phyloP scores from a whole-genome alignment of 1,140 invertebrate genomes.

The Hydropsyche tenuis region DNA sequence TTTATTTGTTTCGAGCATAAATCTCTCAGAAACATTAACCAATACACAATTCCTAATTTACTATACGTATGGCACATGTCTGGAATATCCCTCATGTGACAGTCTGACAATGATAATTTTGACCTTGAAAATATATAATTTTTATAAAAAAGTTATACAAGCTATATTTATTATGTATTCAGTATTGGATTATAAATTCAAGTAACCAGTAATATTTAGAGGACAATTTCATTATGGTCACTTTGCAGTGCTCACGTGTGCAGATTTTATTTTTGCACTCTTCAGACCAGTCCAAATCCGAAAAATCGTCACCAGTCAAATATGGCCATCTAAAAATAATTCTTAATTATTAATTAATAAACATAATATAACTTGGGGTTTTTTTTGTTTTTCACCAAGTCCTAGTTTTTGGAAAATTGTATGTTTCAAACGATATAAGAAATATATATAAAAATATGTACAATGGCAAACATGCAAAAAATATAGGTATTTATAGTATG shows the following conservation, averaged over 20 bases:
- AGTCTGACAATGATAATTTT: slow-evolving; percentile 21
- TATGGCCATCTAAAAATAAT: neutral
- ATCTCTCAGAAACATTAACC: slow-evolving; percentile 25
- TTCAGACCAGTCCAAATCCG: no score
- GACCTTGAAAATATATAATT: slow-evolving; percentile 19
- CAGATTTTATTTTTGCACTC: neutral
- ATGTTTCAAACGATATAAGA: no score
- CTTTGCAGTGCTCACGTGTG: neutral
- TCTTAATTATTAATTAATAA: no score
- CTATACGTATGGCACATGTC: slow-evolving; percentile 13
- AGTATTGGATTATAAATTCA: neutral
- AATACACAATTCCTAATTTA: slow-evolving; percentile 30
- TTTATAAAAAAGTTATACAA: neutral
- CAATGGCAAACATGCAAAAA: no score
- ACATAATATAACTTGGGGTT: no score
- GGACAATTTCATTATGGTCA: neutral
- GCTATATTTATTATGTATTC: neutral
- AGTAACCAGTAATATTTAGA: slow-evolving; percentile 6
- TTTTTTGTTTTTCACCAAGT: no score
- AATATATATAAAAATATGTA: no score
- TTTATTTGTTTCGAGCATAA: slow-evolving; percentile 13
- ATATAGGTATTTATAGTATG: no score
- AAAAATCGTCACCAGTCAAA: neutral
- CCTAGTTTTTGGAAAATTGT: no score
- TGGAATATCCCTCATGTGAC: slow-evolving; percentile 23